These are phyloP conservation scores for Erynnis tages DNA, from an alignment of 2,888 invertebrate species.

Conservation along the genomic window DNA sequence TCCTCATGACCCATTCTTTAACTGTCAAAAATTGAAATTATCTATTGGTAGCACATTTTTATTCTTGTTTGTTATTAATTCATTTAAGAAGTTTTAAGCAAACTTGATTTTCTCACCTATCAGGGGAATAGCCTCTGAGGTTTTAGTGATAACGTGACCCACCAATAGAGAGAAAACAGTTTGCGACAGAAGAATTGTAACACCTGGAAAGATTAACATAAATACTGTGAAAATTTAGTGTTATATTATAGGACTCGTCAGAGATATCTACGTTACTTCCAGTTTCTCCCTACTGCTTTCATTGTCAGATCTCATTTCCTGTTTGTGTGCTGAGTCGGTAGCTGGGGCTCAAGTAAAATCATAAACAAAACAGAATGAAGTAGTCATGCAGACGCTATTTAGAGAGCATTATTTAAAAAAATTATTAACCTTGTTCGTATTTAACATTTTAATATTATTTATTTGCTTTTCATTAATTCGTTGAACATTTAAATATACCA, in stretches of 20 bases:
- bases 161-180: constrained; percentile 99
- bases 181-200: constrained; percentile 99
- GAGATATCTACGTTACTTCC: constrained; percentile 43
- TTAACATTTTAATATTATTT: constrained; percentile 37
- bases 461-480: constrained; percentile 31
- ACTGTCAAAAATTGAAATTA: constrained; percentile 42
- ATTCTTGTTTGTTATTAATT: constrained; percentile 43
- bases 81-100: constrained; percentile 40
- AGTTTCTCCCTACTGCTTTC: constrained; percentile 33
- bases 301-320: constrained; percentile 43
- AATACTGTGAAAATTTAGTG: constrained; percentile 57
- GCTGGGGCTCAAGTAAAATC: constrained; percentile 74
- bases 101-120: constrained; percentile 89
- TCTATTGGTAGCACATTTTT: constrained; percentile 46
- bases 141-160: constrained; percentile 99
- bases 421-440: constrained; percentile 44
- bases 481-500: constrained; percentile 44
- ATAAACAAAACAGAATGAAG: constrained; percentile 69
- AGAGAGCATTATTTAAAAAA: constrained; percentile 36
- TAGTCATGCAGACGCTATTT: constrained; percentile 69
- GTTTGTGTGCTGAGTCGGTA: constrained; percentile 76
- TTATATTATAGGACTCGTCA: constrained; percentile 30
- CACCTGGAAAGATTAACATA: constrained; percentile 93
- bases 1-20: constrained; percentile 57
- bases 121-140: constrained; percentile 99